phyloP scores from a whole-genome alignment of 2,888 invertebrate species.

The Stenodera caucasica region DNA sequence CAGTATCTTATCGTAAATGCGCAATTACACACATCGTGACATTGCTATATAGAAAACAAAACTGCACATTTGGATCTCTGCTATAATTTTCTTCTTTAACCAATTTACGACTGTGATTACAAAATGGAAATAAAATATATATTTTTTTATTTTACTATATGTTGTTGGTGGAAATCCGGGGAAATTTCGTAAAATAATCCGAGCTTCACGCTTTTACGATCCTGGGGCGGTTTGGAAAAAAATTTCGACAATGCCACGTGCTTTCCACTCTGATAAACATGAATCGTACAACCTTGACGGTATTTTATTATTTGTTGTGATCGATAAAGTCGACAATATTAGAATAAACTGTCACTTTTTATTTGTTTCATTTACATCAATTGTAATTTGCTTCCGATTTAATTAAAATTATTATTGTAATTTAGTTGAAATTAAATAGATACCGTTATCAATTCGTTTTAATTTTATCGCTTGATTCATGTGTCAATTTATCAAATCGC shows the following conservation, averaged over 20 bases:
- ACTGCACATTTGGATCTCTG: not conserved
- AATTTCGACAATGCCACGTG: not conserved
- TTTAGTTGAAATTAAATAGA: not conserved
- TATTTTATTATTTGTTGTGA: not conserved
- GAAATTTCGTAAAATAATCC: too few species aligned
- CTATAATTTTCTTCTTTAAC: too few species aligned
- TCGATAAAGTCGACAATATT: not conserved
- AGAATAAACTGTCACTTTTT: not conserved
- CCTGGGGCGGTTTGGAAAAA: too few species aligned
- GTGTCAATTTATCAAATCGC: not conserved
- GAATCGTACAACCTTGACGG: not conserved
- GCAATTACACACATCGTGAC: slow-evolving; percentile 53
- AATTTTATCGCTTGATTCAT: not conserved
- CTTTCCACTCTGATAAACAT: not conserved
- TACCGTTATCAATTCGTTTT: not conserved
- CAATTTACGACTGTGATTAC: too few species aligned
- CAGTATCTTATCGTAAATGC: slow-evolving; percentile 50
- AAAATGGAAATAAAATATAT: too few species aligned
- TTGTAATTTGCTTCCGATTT: not conserved
- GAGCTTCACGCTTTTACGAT: too few species aligned
- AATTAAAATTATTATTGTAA: too few species aligned
- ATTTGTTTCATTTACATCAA: not conserved
- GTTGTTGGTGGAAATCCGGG: too few species aligned
- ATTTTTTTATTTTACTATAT: too few species aligned
- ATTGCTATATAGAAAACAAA: slow-evolving; percentile 30